Percentiles rank a stretch among this genome's conserved stretches.
These are phyloP conservation scores for Callyntrura guangdongensis DNA, from an alignment of 2,888 invertebrate species.

Conservation along the genomic window DNA sequence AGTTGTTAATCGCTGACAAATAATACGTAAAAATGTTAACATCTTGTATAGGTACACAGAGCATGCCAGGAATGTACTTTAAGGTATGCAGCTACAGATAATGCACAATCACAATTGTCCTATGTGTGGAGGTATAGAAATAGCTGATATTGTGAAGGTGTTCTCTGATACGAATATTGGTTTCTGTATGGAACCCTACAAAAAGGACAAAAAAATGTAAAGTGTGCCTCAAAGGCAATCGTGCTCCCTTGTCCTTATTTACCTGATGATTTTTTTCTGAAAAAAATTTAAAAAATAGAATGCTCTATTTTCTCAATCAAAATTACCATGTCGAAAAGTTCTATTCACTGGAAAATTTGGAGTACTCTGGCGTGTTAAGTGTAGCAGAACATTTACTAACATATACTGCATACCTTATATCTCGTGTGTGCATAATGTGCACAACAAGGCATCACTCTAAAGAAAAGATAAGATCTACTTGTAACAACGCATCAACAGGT, in stretches of 20 bases:
- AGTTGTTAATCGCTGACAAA: conserved; percentile 28
- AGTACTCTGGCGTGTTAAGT: conserved; percentile 23
- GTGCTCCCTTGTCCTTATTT: conserved; percentile 54
- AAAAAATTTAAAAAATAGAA: conserved; percentile 26
- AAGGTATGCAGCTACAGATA: not conserved
- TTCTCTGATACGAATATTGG: not conserved
- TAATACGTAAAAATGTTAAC: not conserved
- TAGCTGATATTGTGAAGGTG: not conserved
- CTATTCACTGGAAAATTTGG: conserved; percentile 37
- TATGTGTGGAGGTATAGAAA: too few species aligned
- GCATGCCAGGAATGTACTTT: too few species aligned
- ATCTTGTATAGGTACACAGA: not conserved
- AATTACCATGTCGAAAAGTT: conserved; percentile 14
- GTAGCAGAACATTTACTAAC: not conserved
- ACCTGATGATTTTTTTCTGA: conserved; percentile 12
- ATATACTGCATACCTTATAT: not conserved
- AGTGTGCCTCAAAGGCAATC: conserved; percentile 69
- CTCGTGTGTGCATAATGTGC: not conserved
- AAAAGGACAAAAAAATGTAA: conserved; percentile 33
- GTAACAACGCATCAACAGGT: conserved; percentile 36
- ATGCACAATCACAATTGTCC: not conserved
- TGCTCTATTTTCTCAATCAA: conserved; percentile 18
- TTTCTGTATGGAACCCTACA: not conserved
- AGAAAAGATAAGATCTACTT: too few species aligned
- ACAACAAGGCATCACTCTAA: too few species aligned